These are phyloP conservation scores for Pelobates fuscus DNA, from an alignment of 2,113 vertebrate genomes.

Conservation along the genomic window DNA sequence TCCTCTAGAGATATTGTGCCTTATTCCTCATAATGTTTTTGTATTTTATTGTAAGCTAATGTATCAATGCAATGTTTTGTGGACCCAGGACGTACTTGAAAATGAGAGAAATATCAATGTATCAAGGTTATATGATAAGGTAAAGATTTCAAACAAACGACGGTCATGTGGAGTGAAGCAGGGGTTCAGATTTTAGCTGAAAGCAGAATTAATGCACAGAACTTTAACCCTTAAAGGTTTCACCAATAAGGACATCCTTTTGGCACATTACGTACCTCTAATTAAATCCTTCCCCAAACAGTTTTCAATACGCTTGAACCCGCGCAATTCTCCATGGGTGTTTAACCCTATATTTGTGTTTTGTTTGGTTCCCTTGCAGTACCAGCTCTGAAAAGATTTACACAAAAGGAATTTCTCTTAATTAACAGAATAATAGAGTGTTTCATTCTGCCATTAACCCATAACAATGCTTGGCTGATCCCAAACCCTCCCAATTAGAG, in stretches of 20 bases:
- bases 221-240: background rate
- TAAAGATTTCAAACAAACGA: too few species aligned
- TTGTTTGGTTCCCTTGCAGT: constrained; percentile 3
- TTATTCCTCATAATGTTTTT: too few species aligned
- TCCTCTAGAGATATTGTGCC: too few species aligned
- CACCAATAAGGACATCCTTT: background rate
- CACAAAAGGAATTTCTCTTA: constrained; percentile 42
- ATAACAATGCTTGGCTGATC: constrained; percentile 38
- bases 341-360: background rate
- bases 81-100: too few species aligned
- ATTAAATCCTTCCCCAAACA: background rate
- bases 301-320: background rate
- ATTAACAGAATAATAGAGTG: constrained; percentile 42
- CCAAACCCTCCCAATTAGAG: constrained; percentile 38
- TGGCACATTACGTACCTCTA: background rate
- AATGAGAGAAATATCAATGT: too few species aligned
- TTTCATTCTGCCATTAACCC: constrained; percentile 46
- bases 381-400: background rate
- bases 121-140: too few species aligned
- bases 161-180: too few species aligned
- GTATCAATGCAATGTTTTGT: too few species aligned
- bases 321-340: background rate
- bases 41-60: too few species aligned
- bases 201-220: background rate
- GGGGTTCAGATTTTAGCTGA: too few species aligned